Evolutionary conservation across 2,888 invertebrate species (phyloP).

Genomic region (Neoaliturus tenellus): DNA sequence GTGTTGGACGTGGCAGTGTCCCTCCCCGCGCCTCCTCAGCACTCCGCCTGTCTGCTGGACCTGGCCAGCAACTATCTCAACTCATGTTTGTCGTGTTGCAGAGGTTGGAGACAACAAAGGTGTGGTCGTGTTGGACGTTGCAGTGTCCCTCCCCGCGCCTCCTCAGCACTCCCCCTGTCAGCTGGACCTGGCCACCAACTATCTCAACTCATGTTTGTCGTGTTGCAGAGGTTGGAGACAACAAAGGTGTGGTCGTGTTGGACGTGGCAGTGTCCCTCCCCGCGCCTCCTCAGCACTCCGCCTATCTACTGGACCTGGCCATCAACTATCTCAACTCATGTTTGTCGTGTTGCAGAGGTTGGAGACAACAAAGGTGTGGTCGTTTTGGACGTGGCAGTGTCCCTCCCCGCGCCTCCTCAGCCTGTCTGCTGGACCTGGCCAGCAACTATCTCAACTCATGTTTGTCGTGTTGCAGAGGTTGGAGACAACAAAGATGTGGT

Average conservation of each 20-base stretch:
- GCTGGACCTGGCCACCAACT: constrained; percentile 28
- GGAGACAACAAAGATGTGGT: too few species aligned
- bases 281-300: constrained; percentile 4
- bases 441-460: too few species aligned
- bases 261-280: constrained; percentile 43
- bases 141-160: constrained; percentile 23
- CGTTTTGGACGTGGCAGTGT: too few species aligned
- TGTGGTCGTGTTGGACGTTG: constrained; percentile 49
- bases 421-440: too few species aligned
- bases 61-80: constrained; percentile 38
- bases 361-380: too few species aligned
- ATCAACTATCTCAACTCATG: not conserved
- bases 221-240: not conserved
- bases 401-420: too few species aligned
- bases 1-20: constrained; percentile 53
- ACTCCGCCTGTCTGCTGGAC: constrained; percentile 29
- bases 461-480: too few species aligned
- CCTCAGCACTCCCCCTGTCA: constrained; percentile 12
- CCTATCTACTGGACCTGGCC: constrained; percentile 12
- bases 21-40: not conserved
- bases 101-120: constrained; percentile 20
- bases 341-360: too few species aligned
- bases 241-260: constrained; percentile 42
- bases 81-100: not conserved
- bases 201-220: not conserved